Conservation (phyloP, 35 echinoderm and acorn worm species). For the Heliocidaris tuberculata region DNA sequence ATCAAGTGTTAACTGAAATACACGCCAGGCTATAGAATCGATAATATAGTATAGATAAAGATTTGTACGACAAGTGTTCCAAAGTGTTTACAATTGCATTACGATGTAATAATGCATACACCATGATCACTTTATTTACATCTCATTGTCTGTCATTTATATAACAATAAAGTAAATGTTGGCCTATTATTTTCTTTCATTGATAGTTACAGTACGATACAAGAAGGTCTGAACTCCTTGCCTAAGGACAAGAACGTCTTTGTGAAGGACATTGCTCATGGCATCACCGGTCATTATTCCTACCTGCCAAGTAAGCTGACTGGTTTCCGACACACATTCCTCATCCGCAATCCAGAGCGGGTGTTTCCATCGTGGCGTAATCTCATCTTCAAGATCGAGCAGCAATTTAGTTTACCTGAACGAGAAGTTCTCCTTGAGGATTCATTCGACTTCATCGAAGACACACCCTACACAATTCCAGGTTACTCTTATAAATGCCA, state of each 20-base stretch:
- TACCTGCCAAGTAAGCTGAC: background rate
- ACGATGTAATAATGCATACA: no score
- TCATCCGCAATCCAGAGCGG: constrained; percentile 53
- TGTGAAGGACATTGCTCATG: constrained; percentile 69
- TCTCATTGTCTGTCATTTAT: no score
- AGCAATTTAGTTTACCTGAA: no score
- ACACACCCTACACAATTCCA: background rate
- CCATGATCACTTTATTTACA: no score
- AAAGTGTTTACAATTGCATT: no score
- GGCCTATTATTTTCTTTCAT: no score
- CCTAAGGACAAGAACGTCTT: constrained; percentile 43
- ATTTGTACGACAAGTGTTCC: no score
- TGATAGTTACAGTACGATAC: no score
- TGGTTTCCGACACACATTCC: constrained; percentile 59
- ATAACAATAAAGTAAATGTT: no score
- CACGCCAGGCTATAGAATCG: no score
- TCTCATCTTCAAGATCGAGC: background rate
- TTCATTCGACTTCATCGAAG: background rate
- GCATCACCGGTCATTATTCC: background rate
- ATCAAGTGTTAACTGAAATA: no score
- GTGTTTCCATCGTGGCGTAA: constrained; percentile 55
- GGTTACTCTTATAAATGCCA: constrained; percentile 44
- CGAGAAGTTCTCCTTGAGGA: background rate
- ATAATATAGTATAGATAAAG: no score
- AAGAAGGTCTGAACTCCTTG: background rate